Evolutionary conservation across 2,797 vertebrate genomes (phyloP), one percentile per base, ranked within the genome.

Genomic region (Siniperca scherzeri): DNA sequence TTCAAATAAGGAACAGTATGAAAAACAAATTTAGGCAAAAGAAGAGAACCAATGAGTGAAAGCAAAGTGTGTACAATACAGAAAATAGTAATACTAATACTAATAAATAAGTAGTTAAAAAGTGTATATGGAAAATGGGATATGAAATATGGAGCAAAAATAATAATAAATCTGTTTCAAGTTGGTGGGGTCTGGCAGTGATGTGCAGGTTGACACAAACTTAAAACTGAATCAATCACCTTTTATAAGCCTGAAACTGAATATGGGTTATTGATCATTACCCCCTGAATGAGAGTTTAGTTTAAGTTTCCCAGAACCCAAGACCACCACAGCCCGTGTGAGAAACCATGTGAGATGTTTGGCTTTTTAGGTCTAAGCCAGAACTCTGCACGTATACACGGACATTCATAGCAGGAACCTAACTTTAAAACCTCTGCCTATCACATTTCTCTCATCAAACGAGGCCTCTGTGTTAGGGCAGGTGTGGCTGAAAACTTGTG

Each of bases 401-500:
- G 22, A 74, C 64, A 55, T 73, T 81, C 56, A 88, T 61, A 81
- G 74, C 77, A 76, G 59, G 76, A 84, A 74, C 42, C 50, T 59
- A 14, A 84, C 68, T 77, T 84, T 82, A 25, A 87, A 77, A 81
- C 70, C 75, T 68, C 78, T 72, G 66, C 77, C 52, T 86, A 93
- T 95, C 86, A 74, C 53, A 64, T 94, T 93, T 92, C 89, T 85
- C 56, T 82, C 89, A 90, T 91, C 86, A 93, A 89, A 93, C 81
- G 74, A 79, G 79, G 74, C 81, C 83, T 91, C 80, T 94, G 88
- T 93, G 84, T 90, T 65, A 16, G 69, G 59, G 70, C 88, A 94
- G 92, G 94, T 92, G 91, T 92, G 93, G 86, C 85, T 91, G 88
- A 79, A 92, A 93, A 89, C 68, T 80, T 89, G 86, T 55, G 86